Conservation (phyloP, 2,888 invertebrate species). For the Caenorhabditis sinica region DNA sequence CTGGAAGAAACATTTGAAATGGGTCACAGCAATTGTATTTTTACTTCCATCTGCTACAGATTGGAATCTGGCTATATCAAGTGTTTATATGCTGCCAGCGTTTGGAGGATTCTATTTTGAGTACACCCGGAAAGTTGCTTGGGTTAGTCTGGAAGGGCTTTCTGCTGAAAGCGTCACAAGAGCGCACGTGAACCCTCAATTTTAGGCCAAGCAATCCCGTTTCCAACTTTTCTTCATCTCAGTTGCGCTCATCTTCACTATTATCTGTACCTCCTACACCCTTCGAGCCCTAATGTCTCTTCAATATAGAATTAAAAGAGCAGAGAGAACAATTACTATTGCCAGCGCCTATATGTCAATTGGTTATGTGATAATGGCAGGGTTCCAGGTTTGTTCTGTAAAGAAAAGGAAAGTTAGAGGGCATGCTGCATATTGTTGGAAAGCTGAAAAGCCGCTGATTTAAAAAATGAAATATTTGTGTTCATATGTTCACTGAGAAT, state of each 20-base stretch:
- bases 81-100: slow-evolving; percentile 16
- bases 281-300: background rate
- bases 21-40: no score
- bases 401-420: no score
- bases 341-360: background rate
- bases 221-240: slow-evolving; percentile 16
- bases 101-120: slow-evolving; percentile 24
- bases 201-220: slow-evolving; percentile 13
- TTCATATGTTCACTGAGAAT: no score
- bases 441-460: no score
- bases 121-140: slow-evolving; percentile 16
- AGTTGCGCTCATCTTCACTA: slow-evolving; percentile 16
- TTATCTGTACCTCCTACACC: slow-evolving; percentile 1
- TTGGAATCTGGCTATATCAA: slow-evolving; percentile 33
- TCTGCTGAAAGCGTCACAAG: background rate
- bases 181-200: background rate
- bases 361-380: background rate
- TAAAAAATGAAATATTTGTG: no score
- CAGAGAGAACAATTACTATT: background rate
- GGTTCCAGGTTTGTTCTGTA: background rate
- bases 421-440: no score
- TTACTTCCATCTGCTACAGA: slow-evolving; percentile 6
- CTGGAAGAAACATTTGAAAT: no score
- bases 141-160: no score
- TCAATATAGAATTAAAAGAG: background rate